Base-by-base conservation (phyloP, 2,888 invertebrate genomes). In the Pollenia angustigena region DNA sequence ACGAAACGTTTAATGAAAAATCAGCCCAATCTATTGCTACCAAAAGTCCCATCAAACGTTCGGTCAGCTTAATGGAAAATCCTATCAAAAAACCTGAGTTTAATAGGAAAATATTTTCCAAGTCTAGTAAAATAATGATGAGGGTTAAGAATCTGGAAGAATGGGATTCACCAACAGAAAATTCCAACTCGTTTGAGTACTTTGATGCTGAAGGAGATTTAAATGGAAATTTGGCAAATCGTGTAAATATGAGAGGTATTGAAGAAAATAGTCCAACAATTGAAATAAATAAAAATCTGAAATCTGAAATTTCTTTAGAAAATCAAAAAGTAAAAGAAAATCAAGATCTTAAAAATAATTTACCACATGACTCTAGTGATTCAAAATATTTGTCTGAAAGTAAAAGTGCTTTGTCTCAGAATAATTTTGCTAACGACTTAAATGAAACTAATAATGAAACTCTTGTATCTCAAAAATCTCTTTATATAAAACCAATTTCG, bases 1-100 rank as follows among this genome's bases (percentile, higher is more conserved):
- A 87, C 46, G 87, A 87, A 69, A 87, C 78, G 11, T 84, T 84
- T 46, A 84, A n/a, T 64, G 87, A 78, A 23, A 81, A 78, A 8
- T 0, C 50, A 18, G 0, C 40, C 11, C 10, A 46, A 44, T 32
- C 10, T 0, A 14, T 44, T 40, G 11, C 44, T 4, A 3, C 12
- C 6, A 42, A 50, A 11, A 23, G 42, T 8, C 12, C 66, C 6
- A 1, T 75, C 3, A 78, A 81, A 56, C 60, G 78, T 50, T 80
- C 83, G 6, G 3, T 42, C 11, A 83, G 80, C 56, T 72, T 81
- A 9, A 60, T 48, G 1, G 86, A 83, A 23, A 72, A 75, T 60
- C 14, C 23, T 0, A 12, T 16, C 0, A 68, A 78, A 62, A 78
- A 14, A 2, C 10, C 62, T 1, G 54, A 82, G 9, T 0, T 32